A percentile compares a stretch with the other conserved stretches of the same genome.
Evolutionary conservation across 2,113 vertebrate genomes (phyloP).

Genomic region (Neotoma lepida): DNA sequence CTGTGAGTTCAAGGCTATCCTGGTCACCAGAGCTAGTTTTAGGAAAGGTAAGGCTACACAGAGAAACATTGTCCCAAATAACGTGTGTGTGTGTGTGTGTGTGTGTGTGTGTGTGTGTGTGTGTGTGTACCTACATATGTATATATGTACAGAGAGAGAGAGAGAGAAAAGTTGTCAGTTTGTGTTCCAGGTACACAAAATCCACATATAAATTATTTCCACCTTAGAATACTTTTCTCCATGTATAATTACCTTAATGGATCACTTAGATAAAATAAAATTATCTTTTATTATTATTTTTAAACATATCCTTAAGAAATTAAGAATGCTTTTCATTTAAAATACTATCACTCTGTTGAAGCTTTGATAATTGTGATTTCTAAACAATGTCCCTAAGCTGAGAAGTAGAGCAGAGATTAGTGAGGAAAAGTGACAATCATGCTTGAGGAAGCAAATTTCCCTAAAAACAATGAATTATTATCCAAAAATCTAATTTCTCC

Average conservation of each 20-base stretch:
- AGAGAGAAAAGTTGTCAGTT: too few relatives aligned
- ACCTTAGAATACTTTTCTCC: not conserved
- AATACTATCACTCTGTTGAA: not conserved
- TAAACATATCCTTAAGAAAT: not conserved
- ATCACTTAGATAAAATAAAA: not conserved
- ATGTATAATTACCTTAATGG: too few relatives aligned
- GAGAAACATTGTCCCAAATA: too few relatives aligned
- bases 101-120: too few relatives aligned
- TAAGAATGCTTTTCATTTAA: not conserved
- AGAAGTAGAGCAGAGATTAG: not conserved
- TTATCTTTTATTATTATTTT: not conserved
- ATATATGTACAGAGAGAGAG: too few relatives aligned
- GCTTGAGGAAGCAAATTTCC: rapidly evolving
- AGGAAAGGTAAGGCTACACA: too few relatives aligned
- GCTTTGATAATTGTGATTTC: not conserved
- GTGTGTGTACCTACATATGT: too few relatives aligned
- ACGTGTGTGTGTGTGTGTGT: too few relatives aligned
- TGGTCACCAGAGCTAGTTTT: not conserved
- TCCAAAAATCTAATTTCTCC: not conserved
- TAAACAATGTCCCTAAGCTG: not conserved
- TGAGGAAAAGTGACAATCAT: not conserved
- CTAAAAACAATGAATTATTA: not conserved
- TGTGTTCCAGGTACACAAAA: not conserved
- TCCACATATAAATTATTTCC: not conserved
- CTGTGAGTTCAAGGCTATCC: too few relatives aligned